A percentile compares a stretch with the other conserved stretches of the same genome.
These are phyloP conservation scores for Heliocidaris tuberculata DNA, from an alignment of 35 echinoderm and acorn worm genomes.

Conservation along the genomic window DNA sequence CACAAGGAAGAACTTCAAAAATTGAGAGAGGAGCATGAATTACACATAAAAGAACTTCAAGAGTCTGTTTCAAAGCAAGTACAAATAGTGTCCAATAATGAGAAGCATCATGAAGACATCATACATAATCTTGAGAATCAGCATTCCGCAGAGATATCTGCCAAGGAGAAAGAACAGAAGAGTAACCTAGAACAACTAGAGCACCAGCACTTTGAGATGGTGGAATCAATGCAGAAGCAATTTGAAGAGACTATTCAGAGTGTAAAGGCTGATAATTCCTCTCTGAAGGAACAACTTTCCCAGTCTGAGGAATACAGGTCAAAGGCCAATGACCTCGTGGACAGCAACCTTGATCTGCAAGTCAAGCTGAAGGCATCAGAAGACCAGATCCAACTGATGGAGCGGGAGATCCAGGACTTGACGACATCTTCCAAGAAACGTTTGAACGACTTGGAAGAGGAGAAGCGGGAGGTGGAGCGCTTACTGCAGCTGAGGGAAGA, in stretches of 20 bases:
- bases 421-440: slow-evolving; percentile 66
- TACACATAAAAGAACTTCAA: slow-evolving; percentile 60
- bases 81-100: not conserved
- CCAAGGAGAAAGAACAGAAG: slow-evolving; percentile 82
- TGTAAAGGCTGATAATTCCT: slow-evolving; percentile 61
- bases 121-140: slow-evolving; percentile 76
- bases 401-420: slow-evolving; percentile 70
- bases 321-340: slow-evolving; percentile 80
- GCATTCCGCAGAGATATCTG: slow-evolving; percentile 64
- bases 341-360: slow-evolving; percentile 82
- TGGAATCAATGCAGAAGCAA: slow-evolving; percentile 86
- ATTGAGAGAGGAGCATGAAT: slow-evolving; percentile 57
- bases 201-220: slow-evolving; percentile 96
- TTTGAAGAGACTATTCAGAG: slow-evolving; percentile 56
- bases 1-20: slow-evolving; percentile 42
- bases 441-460: slow-evolving; percentile 66
- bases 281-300: slow-evolving; percentile 42
- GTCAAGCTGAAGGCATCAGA: slow-evolving; percentile 82
- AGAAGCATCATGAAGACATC: slow-evolving; percentile 55
- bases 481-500: slow-evolving; percentile 14
- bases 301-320: slow-evolving; percentile 72
- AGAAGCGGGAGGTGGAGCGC: slow-evolving; percentile 50
- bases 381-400: slow-evolving; percentile 70
- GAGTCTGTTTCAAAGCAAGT: slow-evolving; percentile 27
- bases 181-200: slow-evolving; percentile 70